phyloP scores from a whole-genome alignment of 2,888 invertebrate genomes.

The Drosophila colorata region DNA sequence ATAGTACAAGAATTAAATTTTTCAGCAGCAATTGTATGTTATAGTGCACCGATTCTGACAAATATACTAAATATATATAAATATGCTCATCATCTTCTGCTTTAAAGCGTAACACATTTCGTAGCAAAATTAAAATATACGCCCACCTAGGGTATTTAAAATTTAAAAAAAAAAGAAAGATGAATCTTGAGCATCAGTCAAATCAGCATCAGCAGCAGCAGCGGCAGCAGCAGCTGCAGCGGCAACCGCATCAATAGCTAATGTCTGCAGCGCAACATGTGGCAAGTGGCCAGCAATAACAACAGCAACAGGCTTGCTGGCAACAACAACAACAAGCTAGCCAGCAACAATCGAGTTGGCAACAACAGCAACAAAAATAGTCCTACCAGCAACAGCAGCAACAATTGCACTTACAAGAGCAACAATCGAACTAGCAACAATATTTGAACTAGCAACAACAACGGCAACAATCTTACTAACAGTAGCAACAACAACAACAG shows the following conservation, averaged over 20 bases:
- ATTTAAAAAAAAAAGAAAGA: conserved; percentile 1
- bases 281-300: conserved; percentile 5
- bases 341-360: background rate
- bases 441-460: too few relatives aligned
- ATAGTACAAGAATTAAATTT: too few relatives aligned
- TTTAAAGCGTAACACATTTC: too few relatives aligned
- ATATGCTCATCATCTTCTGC: too few relatives aligned
- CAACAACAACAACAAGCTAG: conserved; percentile 11
- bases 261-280: conserved; percentile 23
- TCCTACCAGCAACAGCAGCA: too few relatives aligned
- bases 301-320: background rate
- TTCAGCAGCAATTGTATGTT: too few relatives aligned
- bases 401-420: too few relatives aligned
- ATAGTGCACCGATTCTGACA: too few relatives aligned
- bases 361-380: background rate
- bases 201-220: background rate
- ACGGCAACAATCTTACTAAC: background rate
- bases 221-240: background rate
- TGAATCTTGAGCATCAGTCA: conserved; percentile 12
- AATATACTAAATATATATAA: too few relatives aligned
- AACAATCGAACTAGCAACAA: background rate
- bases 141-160: background rate
- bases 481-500: background rate
- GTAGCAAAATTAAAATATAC: background rate
- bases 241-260: background rate